Base-by-base conservation (phyloP, 2,797 vertebrate species). In the Urosaurus nigricauda region DNA sequence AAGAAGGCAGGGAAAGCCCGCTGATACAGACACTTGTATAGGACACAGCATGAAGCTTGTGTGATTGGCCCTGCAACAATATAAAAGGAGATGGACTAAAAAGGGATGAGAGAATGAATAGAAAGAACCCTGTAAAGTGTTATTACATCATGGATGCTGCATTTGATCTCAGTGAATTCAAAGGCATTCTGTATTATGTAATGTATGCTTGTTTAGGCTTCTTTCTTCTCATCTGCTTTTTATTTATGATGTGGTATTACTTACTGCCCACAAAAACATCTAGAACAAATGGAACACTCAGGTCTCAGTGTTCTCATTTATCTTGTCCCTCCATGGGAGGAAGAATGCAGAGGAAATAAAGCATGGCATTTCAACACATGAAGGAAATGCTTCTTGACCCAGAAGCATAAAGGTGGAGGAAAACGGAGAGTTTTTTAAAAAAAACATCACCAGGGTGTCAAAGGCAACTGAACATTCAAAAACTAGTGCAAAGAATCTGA, bases 1-100 rank as follows among this genome's bases (percentile, higher is more conserved):
- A 75, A 82, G 79, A 14, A 89, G 51, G 4, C 0, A 21, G 43
- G n/a, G 78, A 65, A 63, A 81, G 43, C 83, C 78, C 26, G 40
- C 78, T 74, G 78, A 35, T 35, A 63, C 17, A 81, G 71, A 65
- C 79, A 82, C 78, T 85, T 89, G 60, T 70, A 58, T 32, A 65
- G 88, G 83, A 32, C 53, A 37, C 68, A 81, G 86, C 35, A 16
- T 68, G 83, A 85, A 14, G 16, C 51, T 70, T 88, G n/a, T n/a
- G 47, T 63, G 77, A 51, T 85, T 58, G 53, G 53, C 56, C 68
- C 71, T 40, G 56, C 43, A 75, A 43, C n/a, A 82, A 65, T 81
- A 75, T 82, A 68, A 74, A 79, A 80, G n/a, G 21, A 53, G 16
- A 51, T 40, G 58, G 21, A 40, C 43, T 82, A 40, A 71, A 75